phyloP scores from a whole-genome alignment of 2,797 vertebrate species.

The Acridotheres tristis region DNA sequence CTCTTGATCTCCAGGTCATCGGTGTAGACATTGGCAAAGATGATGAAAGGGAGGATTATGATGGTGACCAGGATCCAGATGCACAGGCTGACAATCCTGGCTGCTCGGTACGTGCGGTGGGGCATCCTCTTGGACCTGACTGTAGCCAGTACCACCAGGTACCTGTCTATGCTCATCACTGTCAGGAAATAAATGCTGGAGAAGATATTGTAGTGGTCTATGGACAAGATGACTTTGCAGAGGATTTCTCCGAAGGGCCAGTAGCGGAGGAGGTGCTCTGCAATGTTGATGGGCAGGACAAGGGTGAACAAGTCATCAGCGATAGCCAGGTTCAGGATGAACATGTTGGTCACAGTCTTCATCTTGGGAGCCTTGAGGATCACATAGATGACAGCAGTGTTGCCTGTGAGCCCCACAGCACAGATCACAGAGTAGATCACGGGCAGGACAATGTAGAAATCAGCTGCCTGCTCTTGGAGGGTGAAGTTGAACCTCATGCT shows the following conservation, averaged over 20 bases:
- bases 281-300: constrained; percentile 85
- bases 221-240: constrained; percentile 87
- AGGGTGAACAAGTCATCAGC: constrained; percentile 85
- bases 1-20: constrained; percentile 78
- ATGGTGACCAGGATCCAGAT: constrained; percentile 85
- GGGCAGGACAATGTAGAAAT: constrained; percentile 81
- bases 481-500: constrained; percentile 25
- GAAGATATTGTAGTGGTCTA: constrained; percentile 89
- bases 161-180: constrained; percentile 87
- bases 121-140: constrained; percentile 83
- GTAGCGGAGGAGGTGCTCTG: constrained; percentile 83
- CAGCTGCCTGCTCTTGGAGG: constrained; percentile 54
- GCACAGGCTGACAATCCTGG: constrained; percentile 83
- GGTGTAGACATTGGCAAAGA: constrained; percentile 82
- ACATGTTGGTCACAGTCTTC: constrained; percentile 90
- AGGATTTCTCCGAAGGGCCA: constrained; percentile 88
- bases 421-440: constrained; percentile 86
- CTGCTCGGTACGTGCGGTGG: constrained; percentile 80
- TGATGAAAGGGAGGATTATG: constrained; percentile 83
- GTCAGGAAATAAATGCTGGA: constrained; percentile 89
- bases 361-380: constrained; percentile 90
- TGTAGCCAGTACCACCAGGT: constrained; percentile 84
- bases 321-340: constrained; percentile 87
- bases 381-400: constrained; percentile 85
- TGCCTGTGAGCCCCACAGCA: constrained; percentile 84